Evolutionary conservation across 2,888 invertebrate species (phyloP), one percentile per base, ranked within the genome.

Genomic region (Caenorhabditis imperialis): DNA sequence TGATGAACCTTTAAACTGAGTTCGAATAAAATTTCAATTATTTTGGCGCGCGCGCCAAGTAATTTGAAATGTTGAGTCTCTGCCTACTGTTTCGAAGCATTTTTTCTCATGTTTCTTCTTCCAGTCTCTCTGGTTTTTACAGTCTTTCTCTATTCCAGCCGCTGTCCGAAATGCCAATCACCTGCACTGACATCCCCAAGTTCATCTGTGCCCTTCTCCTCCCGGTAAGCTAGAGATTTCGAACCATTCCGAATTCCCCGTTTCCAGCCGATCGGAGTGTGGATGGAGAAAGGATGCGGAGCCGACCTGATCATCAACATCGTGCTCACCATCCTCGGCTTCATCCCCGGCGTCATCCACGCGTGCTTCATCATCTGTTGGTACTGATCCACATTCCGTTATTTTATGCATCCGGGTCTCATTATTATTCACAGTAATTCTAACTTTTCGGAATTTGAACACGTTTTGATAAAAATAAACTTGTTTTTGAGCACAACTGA

Each of bases 261-360:
- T 8, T 60, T 65, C 33, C 54, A 83, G 83, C 83, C 83, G 25
- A 72, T 83, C 54, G 83, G 83, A 57, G 83, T 83, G 16, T 81
- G 77, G 73, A 72, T 83, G 67, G 81, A 83, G 60, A 80, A 77
- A 45, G 82, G 82, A 53, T 82, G 82, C 63, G 77, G 76, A 51
- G 73, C 77, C 35, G 74, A 73, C 44, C 55, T 78, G 40, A 35
- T 75, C 25, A 69, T 78, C 78, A 78, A 78, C 51, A 78, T 78
- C 35, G 69, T 78, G 6, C 61, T 78, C 23, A 78, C 78, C 16
- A 67, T 78, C 27, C 63, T 75, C 22, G 75, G 75, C 23, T 78
- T 63, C 35, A 72, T 67, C 30, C 76, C 71, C 1, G 63, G 77
- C 45, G 63, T 78, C 10, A 78, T 78, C 42, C 78, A 78, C 40